Percentiles rank a stretch among this genome's conserved stretches.
Evolutionary conservation across 2,797 vertebrate species (phyloP).

Genomic region (Rhinophrynus dorsalis): DNA sequence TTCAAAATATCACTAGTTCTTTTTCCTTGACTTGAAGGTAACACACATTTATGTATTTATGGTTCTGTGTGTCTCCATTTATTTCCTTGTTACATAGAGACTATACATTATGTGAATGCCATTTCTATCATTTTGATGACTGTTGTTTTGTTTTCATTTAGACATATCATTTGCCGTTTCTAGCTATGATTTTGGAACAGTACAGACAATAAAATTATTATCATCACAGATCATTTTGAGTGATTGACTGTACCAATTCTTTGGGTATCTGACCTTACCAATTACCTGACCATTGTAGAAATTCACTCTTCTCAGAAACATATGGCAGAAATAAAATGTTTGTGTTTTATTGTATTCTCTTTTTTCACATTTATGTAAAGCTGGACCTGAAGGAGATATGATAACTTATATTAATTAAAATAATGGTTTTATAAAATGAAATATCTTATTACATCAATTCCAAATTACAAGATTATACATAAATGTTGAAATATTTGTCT

Average conservation of each 20-base stretch:
- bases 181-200: slow-evolving; percentile 37
- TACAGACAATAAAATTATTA: slow-evolving; percentile 28
- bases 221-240: slow-evolving; percentile 25
- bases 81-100: slow-evolving; percentile 17
- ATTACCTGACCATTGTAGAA: slow-evolving; percentile 20
- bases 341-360: too few relatives aligned
- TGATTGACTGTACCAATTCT: slow-evolving; percentile 31
- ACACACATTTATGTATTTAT: too few relatives aligned
- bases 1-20: too few relatives aligned
- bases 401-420: background rate
- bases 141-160: slow-evolving; percentile 40
- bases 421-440: background rate
- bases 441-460: too few relatives aligned
- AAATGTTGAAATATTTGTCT: too few relatives aligned
- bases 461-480: too few relatives aligned
- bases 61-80: slow-evolving; percentile 7
- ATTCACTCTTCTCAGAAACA: background rate
- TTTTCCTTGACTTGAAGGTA: too few relatives aligned
- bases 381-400: too few relatives aligned
- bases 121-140: slow-evolving; percentile 41
- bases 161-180: slow-evolving; percentile 37
- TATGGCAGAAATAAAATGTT: background rate
- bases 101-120: slow-evolving; percentile 25
- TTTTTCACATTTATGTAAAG: too few relatives aligned
- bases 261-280: slow-evolving; percentile 36